phyloP scores from a whole-genome alignment of 1,140 invertebrate species.

The Euglossa dilemma region DNA sequence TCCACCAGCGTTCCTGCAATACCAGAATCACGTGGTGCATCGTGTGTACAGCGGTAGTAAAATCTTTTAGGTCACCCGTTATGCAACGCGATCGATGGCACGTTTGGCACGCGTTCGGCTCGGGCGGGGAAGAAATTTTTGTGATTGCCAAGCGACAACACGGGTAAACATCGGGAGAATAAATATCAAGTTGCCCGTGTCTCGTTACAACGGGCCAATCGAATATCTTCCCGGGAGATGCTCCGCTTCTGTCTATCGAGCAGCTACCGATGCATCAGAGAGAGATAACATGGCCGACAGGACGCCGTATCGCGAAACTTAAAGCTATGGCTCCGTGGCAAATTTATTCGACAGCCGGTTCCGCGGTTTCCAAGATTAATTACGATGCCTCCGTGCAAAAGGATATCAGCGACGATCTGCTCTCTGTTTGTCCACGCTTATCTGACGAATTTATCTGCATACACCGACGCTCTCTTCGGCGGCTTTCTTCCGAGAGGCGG shows the following conservation, averaged over 20 bases:
- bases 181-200: constrained; percentile 34
- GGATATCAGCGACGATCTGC: neutral
- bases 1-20: constrained; percentile 22
- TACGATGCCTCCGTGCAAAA: neutral
- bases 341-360: constrained; percentile 3
- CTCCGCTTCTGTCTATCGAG: neutral
- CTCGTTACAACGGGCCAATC: constrained; percentile 39
- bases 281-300: neutral
- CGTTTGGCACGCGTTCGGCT: constrained; percentile 53
- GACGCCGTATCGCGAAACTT: neutral
- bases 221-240: neutral
- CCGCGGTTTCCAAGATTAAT: neutral
- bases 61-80: constrained; percentile 53
- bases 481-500: neutral
- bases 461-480: neutral
- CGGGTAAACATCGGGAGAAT: constrained; percentile 45
- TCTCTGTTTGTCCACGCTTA: neutral
- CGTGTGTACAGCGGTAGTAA: neutral
- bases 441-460: neutral
- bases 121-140: constrained; percentile 38
- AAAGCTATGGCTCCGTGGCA: neutral
- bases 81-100: constrained; percentile 59
- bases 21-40: constrained; percentile 27
- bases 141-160: constrained; percentile 30
- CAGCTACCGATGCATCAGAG: neutral